These are phyloP conservation scores for Datnioides undecimradiatus DNA, from an alignment of 2,113 vertebrate species.

Conservation along the genomic window DNA sequence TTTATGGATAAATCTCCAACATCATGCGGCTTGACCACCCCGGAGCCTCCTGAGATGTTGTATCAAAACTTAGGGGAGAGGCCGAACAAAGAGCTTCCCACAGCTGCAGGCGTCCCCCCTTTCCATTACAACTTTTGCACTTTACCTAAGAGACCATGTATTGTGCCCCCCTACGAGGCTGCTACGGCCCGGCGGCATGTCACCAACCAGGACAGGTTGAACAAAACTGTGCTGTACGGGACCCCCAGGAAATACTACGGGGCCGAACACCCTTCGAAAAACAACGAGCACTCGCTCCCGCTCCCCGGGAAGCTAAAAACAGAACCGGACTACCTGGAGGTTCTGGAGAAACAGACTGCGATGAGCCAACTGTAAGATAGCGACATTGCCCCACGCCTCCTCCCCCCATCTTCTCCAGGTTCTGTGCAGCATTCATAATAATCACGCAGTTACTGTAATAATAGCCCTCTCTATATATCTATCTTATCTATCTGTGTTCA, in stretches of 20 bases:
- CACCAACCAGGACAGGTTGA: conserved; percentile 91
- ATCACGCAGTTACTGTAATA: conserved; percentile 69
- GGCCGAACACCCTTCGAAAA: conserved; percentile 88
- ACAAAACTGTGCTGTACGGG: conserved; percentile 96
- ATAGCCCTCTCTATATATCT: conserved; percentile 76
- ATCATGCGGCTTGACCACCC: conserved; percentile 65
- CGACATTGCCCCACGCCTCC: neutral
- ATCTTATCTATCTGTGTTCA: conserved; percentile 77
- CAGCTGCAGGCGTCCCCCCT: conserved; percentile 80
- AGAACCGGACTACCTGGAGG: conserved; percentile 99
- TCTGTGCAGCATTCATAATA: conserved; percentile 69
- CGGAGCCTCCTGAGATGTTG: conserved; percentile 90
- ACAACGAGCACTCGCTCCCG: conserved; percentile 90
- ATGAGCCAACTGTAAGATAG: conserved; percentile 94
- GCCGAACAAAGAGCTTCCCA: conserved; percentile 92
- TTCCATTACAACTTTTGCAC: conserved; percentile 98
- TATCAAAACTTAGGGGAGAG: conserved; percentile 96
- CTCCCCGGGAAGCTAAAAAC: conserved; percentile 94
- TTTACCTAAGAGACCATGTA: conserved; percentile 94
- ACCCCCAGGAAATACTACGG: conserved; percentile 95
- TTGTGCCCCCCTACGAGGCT: conserved; percentile 91
- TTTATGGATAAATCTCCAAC: conserved; percentile 88
- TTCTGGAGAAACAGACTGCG: conserved; percentile 99
- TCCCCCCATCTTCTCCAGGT: neutral
- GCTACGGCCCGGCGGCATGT: conserved; percentile 86